Evolutionary conservation across 2,888 invertebrate genomes (phyloP).

Genomic region (Sinodicranocentrus sp.): DNA sequence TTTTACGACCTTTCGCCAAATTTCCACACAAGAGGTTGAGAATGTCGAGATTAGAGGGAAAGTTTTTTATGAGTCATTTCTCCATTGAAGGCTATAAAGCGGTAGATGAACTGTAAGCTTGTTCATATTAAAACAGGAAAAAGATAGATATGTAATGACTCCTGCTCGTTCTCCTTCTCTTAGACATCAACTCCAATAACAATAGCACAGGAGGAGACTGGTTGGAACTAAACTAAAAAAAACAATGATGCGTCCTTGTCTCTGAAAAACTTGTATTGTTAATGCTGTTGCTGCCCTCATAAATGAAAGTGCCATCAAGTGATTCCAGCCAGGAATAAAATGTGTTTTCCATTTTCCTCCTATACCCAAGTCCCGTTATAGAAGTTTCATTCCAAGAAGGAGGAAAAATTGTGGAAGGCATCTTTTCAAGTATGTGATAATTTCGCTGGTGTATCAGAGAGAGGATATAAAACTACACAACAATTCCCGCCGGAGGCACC

Average conservation of each 20-base stretch:
- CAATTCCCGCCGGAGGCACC: no score
- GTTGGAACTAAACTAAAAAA: neutral
- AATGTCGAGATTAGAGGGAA: neutral
- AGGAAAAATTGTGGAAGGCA: no score
- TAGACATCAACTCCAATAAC: no score
- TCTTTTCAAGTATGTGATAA: no score
- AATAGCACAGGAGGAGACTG: constrained; percentile 1
- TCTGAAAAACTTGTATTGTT: neutral
- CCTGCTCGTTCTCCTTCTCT: no score
- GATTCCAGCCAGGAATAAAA: constrained; percentile 1
- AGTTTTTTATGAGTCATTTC: neutral
- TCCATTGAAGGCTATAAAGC: neutral
- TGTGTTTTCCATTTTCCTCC: neutral
- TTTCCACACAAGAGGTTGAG: neutral
- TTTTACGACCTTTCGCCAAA: constrained; percentile 5
- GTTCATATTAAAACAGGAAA: no score
- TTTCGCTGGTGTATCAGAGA: no score
- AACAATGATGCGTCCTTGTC: neutral
- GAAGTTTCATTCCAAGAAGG: no score
- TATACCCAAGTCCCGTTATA: no score
- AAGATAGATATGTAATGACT: no score
- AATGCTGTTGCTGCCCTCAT: neutral
- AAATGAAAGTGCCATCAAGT: constrained; percentile 7
- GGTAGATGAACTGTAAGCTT: no score
- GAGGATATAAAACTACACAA: no score